Evolutionary conservation across 2,888 invertebrate species (phyloP).

Genomic region (Apotomis turbidana): DNA sequence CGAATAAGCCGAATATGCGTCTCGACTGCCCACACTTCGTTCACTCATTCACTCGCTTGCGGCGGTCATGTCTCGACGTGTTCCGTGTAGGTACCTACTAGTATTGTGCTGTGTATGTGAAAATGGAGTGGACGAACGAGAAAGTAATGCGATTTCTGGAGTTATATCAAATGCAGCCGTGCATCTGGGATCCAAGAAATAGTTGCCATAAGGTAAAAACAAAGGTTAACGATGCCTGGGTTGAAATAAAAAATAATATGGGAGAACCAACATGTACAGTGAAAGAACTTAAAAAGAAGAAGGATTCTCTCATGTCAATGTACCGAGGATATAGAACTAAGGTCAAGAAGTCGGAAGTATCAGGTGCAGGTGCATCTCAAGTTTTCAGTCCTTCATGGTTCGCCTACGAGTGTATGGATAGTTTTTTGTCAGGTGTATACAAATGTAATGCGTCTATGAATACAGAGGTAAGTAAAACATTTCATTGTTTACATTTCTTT

Average conservation of each 20-base stretch:
- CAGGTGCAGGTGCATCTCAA: too few species aligned
- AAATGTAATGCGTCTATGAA: too few species aligned
- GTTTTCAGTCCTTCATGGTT: too few species aligned
- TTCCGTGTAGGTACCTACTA: constrained; percentile 4
- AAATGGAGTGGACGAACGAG: constrained; percentile 1
- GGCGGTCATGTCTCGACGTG: constrained; percentile 5
- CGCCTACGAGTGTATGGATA: too few species aligned
- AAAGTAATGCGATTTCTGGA: neutral
- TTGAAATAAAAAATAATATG: constrained; percentile 13
- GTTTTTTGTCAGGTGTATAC: too few species aligned
- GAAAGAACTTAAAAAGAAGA: constrained; percentile 12
- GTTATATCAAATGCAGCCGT: neutral
- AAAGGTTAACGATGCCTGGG: constrained; percentile 16
- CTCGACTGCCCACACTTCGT: too few species aligned
- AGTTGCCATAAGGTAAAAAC: constrained; percentile 2
- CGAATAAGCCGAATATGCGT: too few species aligned
- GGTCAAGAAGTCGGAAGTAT: too few species aligned
- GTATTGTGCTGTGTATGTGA: neutral
- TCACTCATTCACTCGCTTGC: constrained; percentile 4
- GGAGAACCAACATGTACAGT: constrained; percentile 11
- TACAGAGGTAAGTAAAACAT: too few species aligned
- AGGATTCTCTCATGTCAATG: too few species aligned
- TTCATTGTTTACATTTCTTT: too few species aligned
- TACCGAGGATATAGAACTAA: too few species aligned
- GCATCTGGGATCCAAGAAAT: neutral